Base-by-base conservation (phyloP, 2,888 invertebrate genomes). In the Trachelus troglodyta region DNA sequence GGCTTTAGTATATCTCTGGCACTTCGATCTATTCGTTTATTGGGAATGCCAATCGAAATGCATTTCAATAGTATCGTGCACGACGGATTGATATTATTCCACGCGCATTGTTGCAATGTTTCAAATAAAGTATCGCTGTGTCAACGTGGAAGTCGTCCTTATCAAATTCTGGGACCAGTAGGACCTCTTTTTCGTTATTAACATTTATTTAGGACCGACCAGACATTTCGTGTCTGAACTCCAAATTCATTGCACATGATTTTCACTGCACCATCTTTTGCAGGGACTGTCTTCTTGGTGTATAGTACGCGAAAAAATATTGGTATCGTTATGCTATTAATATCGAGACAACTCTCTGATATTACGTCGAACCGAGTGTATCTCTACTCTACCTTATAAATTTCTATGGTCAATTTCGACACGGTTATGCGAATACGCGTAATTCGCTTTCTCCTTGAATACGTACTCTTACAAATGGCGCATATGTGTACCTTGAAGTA, bases 401-500 rank as follows among this genome's bases (percentile, higher is more conserved):
- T 23, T 56, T 56, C 56, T 56, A 23, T 23, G 23, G 56, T 23
- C 56, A 56, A 56, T 56, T 23, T 56, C 56, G 56, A 56, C 23
- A 56, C 56, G 56, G 56, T 23, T 56, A 56, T 56, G 56, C 23
- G 56, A 56, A 56, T 23, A 56, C 56, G 23, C 56, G 15, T 56
- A 2, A 56, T 56, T 56, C 56, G 56, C 56, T 56, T 56, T 23
- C 23, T 23, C 56, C 9, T 56, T 56, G 71, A 71, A 33, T 75
- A 35, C 71, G 40, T 69, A 75, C 23, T 75, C 77, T 71, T 34
- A 69, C 11, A 37, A 34, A 33, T 71, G 11, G 71, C 34, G 71
- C 71, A 71, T 71, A 56, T 23, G 56, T 56, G 56, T 56, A 40
- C 71, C 56, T 69, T 35, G 11, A 34, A 35, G 31, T 69, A 76